Evolutionary conservation across 1,140 invertebrate species (phyloP), one percentile per base, ranked within the genome.

Genomic region (Teleopsis dalmanni): DNA sequence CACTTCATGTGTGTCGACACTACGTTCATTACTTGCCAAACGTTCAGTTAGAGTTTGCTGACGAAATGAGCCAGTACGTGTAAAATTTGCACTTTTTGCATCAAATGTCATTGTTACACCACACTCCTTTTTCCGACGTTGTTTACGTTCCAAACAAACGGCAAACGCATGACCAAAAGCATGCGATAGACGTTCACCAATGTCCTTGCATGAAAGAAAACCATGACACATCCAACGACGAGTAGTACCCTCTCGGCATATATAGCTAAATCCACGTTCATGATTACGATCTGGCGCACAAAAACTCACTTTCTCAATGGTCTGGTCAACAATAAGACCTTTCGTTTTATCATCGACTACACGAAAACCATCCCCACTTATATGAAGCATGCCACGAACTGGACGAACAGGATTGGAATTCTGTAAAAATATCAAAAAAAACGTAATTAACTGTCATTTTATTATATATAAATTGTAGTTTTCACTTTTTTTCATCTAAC

Each of bases 271-370:
- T 10, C 96, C 97, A 56, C 92, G 87, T 58, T 98, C 95, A 64
- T 98, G 91, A 71, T 98, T 97, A 48, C 95, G 80, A 75, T 99
- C 97, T 1, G 97, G 97, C 8, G 97, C 95, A 75, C 97, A 99
- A 73, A 99, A 99, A 3, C 95, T 99, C 1, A 99, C 97, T 73
- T 99, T 99, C 67, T 99, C 97, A 52, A 99, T 99, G 4, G 96
- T 99, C 74, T 99, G 97, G 76, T 99, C 97, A 11, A 99, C 94
- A 54, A 99, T 94, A 38, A 99, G 78, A 22, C 95, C 95, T 75
- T 98, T 98, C 9, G 94, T 98, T 62, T 98, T 95, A 62, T 98
- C 95, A 72, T 99, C 97, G 0, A 99, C 96, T 2, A 99, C 95
- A 8, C 96, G 77, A 19, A 99, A 74, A 8, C 95, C 94, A 74